Evolutionary conservation across 2,888 invertebrate species (phyloP).

Genomic region (Drosophila longiperda): DNA sequence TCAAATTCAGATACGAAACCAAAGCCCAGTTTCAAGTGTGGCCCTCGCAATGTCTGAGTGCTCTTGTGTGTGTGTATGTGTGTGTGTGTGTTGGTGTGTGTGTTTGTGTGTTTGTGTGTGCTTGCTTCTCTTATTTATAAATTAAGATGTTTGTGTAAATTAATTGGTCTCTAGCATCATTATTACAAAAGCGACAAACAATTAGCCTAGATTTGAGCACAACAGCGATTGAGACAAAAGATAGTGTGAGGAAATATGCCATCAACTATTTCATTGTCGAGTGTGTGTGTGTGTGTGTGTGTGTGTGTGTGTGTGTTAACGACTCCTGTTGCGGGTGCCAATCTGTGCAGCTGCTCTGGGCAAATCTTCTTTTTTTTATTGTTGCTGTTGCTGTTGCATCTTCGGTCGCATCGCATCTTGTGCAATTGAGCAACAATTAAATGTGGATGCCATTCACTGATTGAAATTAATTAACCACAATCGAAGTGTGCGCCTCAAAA

Average conservation of each 20-base stretch:
- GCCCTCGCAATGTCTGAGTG: constrained; percentile 6
- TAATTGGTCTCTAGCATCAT: constrained; percentile 83
- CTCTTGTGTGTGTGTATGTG: constrained; percentile 8
- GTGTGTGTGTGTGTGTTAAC: not conserved
- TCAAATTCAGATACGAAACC: not conserved
- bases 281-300: not conserved
- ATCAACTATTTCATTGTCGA: not conserved
- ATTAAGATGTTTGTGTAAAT: constrained; percentile 82
- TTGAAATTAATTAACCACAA: constrained; percentile 72
- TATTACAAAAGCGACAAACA: constrained; percentile 81
- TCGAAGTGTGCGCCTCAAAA: constrained; percentile 1
- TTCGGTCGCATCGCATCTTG: constrained; percentile 43
- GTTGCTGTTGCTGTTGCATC: constrained; percentile 9
- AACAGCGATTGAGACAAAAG: constrained; percentile 23
- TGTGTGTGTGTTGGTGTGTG: constrained; percentile 3
- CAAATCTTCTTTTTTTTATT: constrained; percentile 47
- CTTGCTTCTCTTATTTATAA: constrained; percentile 59
- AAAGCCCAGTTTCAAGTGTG: constrained; percentile 11
- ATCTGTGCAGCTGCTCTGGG: constrained; percentile 32
- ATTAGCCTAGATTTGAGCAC: constrained; percentile 79
- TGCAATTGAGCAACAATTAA: constrained; percentile 70
- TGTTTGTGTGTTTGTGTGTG: constrained; percentile 6
- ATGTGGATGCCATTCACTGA: constrained; percentile 65
- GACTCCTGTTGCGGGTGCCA: constrained; percentile 19
- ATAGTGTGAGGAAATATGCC: constrained; percentile 12